Conservation (phyloP, 1,140 invertebrate species). For the Leptonema lineaticorne region DNA sequence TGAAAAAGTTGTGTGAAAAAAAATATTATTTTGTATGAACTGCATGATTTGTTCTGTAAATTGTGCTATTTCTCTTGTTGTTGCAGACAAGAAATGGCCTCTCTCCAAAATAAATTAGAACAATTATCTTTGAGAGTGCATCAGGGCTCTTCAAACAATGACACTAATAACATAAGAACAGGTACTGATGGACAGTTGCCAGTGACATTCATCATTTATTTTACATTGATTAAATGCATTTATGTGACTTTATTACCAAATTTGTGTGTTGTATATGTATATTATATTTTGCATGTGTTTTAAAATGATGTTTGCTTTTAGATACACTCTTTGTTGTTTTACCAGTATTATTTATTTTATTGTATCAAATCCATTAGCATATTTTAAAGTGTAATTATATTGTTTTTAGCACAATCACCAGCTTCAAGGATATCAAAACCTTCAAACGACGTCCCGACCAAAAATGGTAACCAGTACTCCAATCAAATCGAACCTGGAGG, state of each 20-base stretch:
- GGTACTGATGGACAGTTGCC: slow-evolving; percentile 19
- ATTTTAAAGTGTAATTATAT: too few species aligned
- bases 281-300: neutral
- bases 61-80: slow-evolving; percentile 39
- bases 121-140: slow-evolving; percentile 36
- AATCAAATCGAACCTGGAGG: slow-evolving; percentile 18
- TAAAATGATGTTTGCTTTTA: slow-evolving; percentile 14
- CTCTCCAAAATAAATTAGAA: slow-evolving; percentile 58
- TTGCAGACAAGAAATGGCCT: slow-evolving; percentile 56
- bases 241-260: neutral
- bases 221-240: neutral
- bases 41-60: slow-evolving; percentile 21
- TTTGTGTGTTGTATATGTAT: neutral
- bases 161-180: slow-evolving; percentile 28
- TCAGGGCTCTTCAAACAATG: slow-evolving; percentile 20
- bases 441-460: neutral
- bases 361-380: too few species aligned
- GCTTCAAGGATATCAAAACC: neutral
- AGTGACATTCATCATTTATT: neutral
- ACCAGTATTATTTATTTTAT: neutral
- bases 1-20: too few species aligned
- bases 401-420: neutral
- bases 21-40: too few species aligned
- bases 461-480: slow-evolving; percentile 36
- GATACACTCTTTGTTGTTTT: neutral